phyloP scores from a whole-genome alignment of 1,140 invertebrate genomes.

The Drosophila persimilis region DNA sequence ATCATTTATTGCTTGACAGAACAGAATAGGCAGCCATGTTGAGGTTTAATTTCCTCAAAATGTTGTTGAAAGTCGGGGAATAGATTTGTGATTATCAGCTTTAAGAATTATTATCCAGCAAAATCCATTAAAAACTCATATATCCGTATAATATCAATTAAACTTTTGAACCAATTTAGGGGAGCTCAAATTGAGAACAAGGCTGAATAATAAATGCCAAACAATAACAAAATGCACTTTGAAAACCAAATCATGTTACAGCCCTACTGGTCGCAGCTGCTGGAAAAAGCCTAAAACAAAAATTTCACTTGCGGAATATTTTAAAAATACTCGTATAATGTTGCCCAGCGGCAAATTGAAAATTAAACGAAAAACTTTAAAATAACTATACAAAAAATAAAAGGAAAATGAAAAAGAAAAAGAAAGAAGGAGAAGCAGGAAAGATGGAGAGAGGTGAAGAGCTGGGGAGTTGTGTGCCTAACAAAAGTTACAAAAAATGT shows the following conservation, averaged over 20 bases:
- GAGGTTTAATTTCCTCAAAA: too few species aligned
- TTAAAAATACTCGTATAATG: slow-evolving; percentile 58
- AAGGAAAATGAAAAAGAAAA: not conserved
- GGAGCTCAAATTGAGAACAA: slow-evolving; percentile 49
- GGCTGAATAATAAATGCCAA: slow-evolving; percentile 9
- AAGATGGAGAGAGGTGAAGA: too few species aligned
- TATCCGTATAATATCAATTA: too few species aligned
- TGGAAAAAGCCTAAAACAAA: slow-evolving; percentile 45
- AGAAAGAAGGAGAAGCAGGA: slow-evolving; percentile 19
- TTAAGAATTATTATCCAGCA: too few species aligned
- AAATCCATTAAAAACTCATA: too few species aligned
- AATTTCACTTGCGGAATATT: slow-evolving; percentile 46
- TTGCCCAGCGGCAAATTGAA: slow-evolving; percentile 72
- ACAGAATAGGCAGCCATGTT: not conserved
- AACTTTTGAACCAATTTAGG: slow-evolving; percentile 18
- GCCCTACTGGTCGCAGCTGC: slow-evolving; percentile 59
- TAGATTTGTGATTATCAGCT: too few species aligned
- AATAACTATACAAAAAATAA: slow-evolving; percentile 69
- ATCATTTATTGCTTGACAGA: slow-evolving; percentile 50
- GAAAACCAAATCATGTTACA: slow-evolving; percentile 50
- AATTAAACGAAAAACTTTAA: slow-evolving; percentile 81
- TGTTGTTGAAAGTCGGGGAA: too few species aligned
- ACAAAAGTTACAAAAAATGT: slow-evolving; percentile 27
- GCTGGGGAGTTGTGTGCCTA: not conserved
- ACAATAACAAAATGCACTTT: slow-evolving; percentile 41